Conservation (phyloP, 23 tunicate species). For the Ascidia mentula region DNA sequence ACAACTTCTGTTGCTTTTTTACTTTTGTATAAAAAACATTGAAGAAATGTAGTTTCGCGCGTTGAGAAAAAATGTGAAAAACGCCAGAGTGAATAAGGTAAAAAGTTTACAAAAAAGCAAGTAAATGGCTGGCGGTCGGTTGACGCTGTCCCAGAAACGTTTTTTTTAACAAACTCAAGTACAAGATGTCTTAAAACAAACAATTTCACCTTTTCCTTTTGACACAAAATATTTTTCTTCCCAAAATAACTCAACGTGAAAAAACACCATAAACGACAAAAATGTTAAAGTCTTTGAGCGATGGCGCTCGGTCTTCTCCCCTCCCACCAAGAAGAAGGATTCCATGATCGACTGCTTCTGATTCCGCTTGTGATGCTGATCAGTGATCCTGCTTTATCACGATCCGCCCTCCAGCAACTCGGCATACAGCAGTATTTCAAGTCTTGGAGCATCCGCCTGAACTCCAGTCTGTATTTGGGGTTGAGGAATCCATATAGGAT, state of each 20-base stretch:
- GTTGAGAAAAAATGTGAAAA: too few relatives aligned
- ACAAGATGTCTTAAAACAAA: too few relatives aligned
- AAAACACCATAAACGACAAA: not conserved
- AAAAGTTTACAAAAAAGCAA: too few relatives aligned
- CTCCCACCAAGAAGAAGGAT: conserved; percentile 15
- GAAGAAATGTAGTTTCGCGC: too few relatives aligned
- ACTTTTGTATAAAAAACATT: too few relatives aligned
- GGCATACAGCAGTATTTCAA: not conserved
- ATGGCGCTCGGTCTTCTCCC: not conserved
- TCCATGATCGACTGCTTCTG: conserved; percentile 5
- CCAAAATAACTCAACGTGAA: not conserved
- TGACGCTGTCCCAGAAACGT: too few relatives aligned
- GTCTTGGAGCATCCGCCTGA: conserved; percentile 34
- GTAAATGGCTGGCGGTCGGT: too few relatives aligned
- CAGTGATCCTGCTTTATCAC: not conserved
- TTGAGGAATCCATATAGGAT: conserved; percentile 69
- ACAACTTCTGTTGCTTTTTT: too few relatives aligned
- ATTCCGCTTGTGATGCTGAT: not conserved
- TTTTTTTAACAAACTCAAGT: too few relatives aligned
- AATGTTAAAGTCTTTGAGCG: not conserved
- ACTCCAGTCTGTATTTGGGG: conserved; percentile 66
- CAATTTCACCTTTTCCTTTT: too few relatives aligned
- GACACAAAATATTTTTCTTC: too few relatives aligned
- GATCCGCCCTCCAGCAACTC: not conserved
- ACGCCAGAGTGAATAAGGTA: too few relatives aligned